phyloP scores from a whole-genome alignment of 2,113 vertebrate genomes.

The Columbina picui region DNA sequence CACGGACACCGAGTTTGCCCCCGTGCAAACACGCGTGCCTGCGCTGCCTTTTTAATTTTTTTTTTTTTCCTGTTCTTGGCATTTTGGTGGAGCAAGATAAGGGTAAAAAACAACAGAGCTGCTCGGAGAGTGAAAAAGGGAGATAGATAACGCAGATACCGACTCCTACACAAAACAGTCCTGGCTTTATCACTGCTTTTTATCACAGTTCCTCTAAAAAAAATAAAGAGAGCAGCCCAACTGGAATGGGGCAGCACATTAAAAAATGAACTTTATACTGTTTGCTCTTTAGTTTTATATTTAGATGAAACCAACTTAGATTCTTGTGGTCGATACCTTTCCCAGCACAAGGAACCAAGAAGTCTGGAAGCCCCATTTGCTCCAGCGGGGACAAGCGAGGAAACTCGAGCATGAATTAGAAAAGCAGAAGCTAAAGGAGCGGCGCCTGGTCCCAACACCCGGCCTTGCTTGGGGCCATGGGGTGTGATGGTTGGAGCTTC shows the following conservation, averaged over 20 bases:
- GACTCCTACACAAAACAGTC: constrained; percentile 95
- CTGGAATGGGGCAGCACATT: constrained; percentile 80
- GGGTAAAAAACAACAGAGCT: constrained; percentile 93
- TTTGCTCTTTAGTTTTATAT: constrained; percentile 79
- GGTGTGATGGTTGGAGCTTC: not conserved
- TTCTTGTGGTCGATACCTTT: constrained; percentile 3
- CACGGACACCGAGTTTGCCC: not conserved
- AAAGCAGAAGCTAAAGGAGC: not conserved
- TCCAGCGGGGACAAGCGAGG: not conserved
- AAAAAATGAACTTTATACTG: constrained; percentile 79
- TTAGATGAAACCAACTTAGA: constrained; percentile 51
- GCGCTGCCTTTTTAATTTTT: constrained; percentile 76
- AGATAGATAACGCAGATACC: constrained; percentile 96
- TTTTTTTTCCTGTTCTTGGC: constrained; percentile 93
- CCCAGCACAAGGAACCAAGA: not conserved
- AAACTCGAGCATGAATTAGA: not conserved
- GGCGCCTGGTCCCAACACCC: not conserved
- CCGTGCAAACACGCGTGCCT: constrained; percentile 1
- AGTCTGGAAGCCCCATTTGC: not conserved
- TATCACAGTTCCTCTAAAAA: constrained; percentile 84
- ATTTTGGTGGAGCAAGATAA: constrained; percentile 96
- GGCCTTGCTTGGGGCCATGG: not conserved
- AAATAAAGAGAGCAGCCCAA: constrained; percentile 75
- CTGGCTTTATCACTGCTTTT: constrained; percentile 91
- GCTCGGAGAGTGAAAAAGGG: constrained; percentile 91